Percentiles rank a stretch among this genome's conserved stretches.
These are phyloP conservation scores for Cancer borealis DNA, from an alignment of 2,888 invertebrate species.

Conservation along the genomic window DNA sequence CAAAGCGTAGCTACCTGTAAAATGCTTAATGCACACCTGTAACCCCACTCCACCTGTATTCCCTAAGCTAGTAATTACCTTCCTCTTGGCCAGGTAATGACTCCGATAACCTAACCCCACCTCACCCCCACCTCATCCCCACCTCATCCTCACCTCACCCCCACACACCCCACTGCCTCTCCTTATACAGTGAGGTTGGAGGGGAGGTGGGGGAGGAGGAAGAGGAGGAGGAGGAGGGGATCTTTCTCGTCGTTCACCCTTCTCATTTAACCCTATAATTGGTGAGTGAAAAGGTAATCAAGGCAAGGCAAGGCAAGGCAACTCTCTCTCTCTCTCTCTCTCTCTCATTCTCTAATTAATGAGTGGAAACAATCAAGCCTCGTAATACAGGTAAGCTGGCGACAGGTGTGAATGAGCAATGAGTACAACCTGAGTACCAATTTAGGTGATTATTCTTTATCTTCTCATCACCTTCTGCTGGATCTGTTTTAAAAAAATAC, in stretches of 20 bases:
- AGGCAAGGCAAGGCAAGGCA: neutral
- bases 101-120: neutral
- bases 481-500: too few species aligned
- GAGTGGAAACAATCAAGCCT: slow-evolving; percentile 5
- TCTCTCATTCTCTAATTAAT: neutral
- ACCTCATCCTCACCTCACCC: neutral
- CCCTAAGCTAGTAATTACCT: neutral
- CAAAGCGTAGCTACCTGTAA: neutral
- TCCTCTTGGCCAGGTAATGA: neutral
- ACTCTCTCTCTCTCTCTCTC: slow-evolving; percentile 5
- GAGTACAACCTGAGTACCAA: neutral
- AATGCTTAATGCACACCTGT: neutral
- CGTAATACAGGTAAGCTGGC: neutral
- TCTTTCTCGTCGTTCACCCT: neutral
- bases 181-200: neutral
- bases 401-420: slow-evolving; percentile 20
- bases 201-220: neutral
- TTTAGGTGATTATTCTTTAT: neutral
- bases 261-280: neutral
- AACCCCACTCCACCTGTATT: neutral
- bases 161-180: neutral
- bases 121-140: neutral
- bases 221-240: neutral
- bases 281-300: slow-evolving; percentile 3
- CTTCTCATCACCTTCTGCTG: neutral